Conservation (phyloP, 1,140 invertebrate species). For the Pseudobourletiella spinata region DNA sequence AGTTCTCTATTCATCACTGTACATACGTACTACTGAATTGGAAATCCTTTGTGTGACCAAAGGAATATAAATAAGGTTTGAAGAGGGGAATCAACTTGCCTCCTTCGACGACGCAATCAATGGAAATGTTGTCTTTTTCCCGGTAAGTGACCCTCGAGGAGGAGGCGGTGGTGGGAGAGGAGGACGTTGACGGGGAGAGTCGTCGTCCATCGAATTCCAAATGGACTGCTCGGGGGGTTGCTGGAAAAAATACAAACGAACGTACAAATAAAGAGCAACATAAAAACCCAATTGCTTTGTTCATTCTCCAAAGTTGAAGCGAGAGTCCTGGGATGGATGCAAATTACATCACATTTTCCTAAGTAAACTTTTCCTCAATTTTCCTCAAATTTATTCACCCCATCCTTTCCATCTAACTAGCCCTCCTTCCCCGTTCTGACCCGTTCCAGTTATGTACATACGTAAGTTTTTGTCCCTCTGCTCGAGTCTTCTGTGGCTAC, state of each 20-base stretch:
- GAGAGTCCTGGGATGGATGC: too few relatives aligned
- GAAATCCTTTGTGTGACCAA: too few relatives aligned
- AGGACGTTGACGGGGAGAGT: constrained; percentile 33
- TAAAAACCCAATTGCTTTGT: constrained; percentile 9
- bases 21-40: too few relatives aligned
- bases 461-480: too few relatives aligned
- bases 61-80: too few relatives aligned
- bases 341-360: constrained; percentile 11
- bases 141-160: constrained; percentile 37
- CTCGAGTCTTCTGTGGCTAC: too few relatives aligned
- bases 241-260: constrained; percentile 25
- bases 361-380: constrained; percentile 7
- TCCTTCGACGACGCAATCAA: constrained; percentile 72
- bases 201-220: constrained; percentile 37
- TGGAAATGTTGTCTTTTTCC: constrained; percentile 45
- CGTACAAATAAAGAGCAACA: background rate
- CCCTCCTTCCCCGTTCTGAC: background rate
- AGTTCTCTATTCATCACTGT: too few relatives aligned
- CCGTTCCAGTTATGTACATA: too few relatives aligned
- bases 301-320: too few relatives aligned
- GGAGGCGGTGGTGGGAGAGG: constrained; percentile 34
- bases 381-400: background rate
- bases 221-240: constrained; percentile 33
- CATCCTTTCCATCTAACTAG: background rate
- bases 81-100: too few relatives aligned